Percentiles rank a stretch among this genome's conserved stretches.
These are phyloP conservation scores for Eledona agricola DNA, from an alignment of 2,888 invertebrate species.

Conservation along the genomic window DNA sequence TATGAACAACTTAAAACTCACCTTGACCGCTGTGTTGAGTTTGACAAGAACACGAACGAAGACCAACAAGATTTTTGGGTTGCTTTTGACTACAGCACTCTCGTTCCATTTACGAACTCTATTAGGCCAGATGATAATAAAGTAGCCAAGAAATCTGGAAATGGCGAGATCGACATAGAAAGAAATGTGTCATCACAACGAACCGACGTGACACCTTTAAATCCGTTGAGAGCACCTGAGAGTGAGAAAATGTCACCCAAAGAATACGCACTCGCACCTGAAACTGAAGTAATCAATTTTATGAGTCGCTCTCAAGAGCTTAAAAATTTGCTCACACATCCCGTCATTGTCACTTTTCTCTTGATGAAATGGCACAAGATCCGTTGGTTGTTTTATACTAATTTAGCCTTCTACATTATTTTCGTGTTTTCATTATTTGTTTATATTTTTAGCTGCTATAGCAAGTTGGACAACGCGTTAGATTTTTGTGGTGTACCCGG, in stretches of 20 bases:
- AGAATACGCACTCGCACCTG: conserved; percentile 69
- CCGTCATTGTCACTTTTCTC: conserved; percentile 80
- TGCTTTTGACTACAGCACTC: conserved; percentile 73
- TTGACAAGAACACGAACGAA: conserved; percentile 66
- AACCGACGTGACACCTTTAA: too few relatives aligned
- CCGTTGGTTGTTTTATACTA: conserved; percentile 76
- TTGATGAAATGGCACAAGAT: conserved; percentile 84
- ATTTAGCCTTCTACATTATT: conserved; percentile 75
- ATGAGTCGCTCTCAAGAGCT: conserved; percentile 76
- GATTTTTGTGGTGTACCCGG: conserved; percentile 25
- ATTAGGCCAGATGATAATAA: too few relatives aligned
- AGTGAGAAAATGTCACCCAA: too few relatives aligned
- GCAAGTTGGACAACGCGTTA: conserved; percentile 63
- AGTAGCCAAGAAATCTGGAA: neutral
- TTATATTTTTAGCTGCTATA: conserved; percentile 75
- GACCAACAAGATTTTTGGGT: conserved; percentile 71
- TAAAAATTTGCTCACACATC: conserved; percentile 77
- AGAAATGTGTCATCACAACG: conserved; percentile 42
- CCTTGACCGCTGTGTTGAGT: conserved; percentile 77
- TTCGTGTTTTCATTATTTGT: conserved; percentile 74
- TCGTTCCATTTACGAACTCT: conserved; percentile 40
- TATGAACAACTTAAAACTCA: conserved; percentile 75
- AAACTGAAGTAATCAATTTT: conserved; percentile 78
- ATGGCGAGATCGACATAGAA: conserved; percentile 16
- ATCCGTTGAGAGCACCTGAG: too few relatives aligned